phyloP scores from a whole-genome alignment of 2,797 vertebrate genomes.

The Zenarchopterus dispar region DNA sequence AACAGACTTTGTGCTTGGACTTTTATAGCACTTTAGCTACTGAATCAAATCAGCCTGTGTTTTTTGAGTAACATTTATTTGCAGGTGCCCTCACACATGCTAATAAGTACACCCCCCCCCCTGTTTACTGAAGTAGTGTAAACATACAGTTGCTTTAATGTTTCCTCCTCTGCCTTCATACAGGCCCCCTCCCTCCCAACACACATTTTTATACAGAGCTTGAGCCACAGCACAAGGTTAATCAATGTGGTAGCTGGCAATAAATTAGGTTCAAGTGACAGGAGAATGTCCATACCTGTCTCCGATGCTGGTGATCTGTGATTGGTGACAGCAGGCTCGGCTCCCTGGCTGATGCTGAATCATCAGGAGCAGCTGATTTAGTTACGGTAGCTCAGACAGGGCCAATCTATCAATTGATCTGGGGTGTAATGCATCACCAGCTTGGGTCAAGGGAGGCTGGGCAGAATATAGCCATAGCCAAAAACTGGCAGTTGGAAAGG shows the following conservation, averaged over 20 bases:
- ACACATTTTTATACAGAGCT: constrained; percentile 73
- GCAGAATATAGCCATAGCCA: constrained; percentile 72
- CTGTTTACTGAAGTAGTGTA: constrained; percentile 59
- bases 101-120: constrained; percentile 5
- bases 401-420: constrained; percentile 79
- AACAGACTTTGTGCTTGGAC: no score
- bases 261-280: constrained; percentile 84
- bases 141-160: constrained; percentile 62
- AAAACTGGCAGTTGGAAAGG: constrained; percentile 52
- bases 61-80: no score
- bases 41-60: no score
- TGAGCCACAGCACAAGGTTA: constrained; percentile 82
- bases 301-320: constrained; percentile 75
- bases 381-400: constrained; percentile 74
- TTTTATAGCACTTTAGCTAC: no score
- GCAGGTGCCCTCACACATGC: no score
- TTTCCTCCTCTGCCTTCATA: constrained; percentile 51
- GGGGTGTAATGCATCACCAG: constrained; percentile 72
- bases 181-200: constrained; percentile 34
- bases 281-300: constrained; percentile 81
- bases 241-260: constrained; percentile 81
- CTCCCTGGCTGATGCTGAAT: constrained; percentile 82
- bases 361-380: constrained; percentile 80
- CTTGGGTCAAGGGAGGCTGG: constrained; percentile 70
- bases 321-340: constrained; percentile 80